Evolutionary conservation across 1,140 invertebrate genomes (phyloP).

Genomic region (Pissodes strobi): DNA sequence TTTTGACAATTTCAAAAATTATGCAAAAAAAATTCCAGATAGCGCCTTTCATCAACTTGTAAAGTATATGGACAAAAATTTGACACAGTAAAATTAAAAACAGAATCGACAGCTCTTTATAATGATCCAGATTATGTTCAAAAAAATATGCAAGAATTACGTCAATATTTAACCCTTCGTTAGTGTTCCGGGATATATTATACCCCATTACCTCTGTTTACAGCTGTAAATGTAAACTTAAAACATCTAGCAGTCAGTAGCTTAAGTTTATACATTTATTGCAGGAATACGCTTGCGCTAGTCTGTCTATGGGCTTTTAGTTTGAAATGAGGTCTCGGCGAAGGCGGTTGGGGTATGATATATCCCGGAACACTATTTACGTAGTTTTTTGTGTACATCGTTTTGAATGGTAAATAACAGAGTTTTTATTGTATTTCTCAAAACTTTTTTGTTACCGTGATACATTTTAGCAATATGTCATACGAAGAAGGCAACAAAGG

Average conservation of each 20-base stretch:
- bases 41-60: not conserved
- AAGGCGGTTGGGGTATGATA: not conserved
- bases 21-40: constrained; percentile 7
- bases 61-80: not conserved
- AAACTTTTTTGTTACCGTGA: constrained; percentile 1
- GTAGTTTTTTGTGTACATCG: too few species aligned
- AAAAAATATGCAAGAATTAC: too few species aligned
- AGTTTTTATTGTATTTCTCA: constrained; percentile 6
- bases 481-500: constrained; percentile 17
- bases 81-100: constrained; percentile 10
- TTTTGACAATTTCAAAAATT: constrained; percentile 2
- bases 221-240: too few species aligned
- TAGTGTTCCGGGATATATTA: constrained; percentile 1
- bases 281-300: not conserved
- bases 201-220: too few species aligned
- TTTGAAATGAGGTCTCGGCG: not conserved
- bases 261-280: constrained; percentile 9
- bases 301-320: constrained; percentile 13
- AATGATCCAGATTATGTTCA: not conserved
- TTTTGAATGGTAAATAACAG: constrained; percentile 14
- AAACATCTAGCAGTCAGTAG: not conserved
- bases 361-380: constrained; percentile 23
- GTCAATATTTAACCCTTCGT: not conserved
- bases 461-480: constrained; percentile 10
- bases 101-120: constrained; percentile 3